Evolutionary conservation across 2,113 vertebrate species (phyloP).

Genomic region (Pluvialis apricaria): DNA sequence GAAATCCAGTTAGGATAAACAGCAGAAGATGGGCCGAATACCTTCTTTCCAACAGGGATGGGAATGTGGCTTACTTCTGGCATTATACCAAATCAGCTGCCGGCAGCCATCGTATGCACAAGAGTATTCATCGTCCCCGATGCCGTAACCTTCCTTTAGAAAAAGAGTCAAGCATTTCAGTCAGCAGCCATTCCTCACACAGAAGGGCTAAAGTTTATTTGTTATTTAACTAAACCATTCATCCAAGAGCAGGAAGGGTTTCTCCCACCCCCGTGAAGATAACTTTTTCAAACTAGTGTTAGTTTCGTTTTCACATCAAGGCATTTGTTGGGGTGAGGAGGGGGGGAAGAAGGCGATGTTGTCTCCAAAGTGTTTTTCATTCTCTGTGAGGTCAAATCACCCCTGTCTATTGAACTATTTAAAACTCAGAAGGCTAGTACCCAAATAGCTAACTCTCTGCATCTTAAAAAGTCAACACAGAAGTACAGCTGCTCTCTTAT

Average conservation of each 20-base stretch:
- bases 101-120: conserved; percentile 99
- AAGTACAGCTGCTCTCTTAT: neutral
- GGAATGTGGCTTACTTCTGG: conserved; percentile 95
- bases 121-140: conserved; percentile 96
- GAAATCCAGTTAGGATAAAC: neutral
- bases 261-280: neutral
- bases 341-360: neutral
- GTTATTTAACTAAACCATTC: neutral
- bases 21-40: conserved; percentile 47
- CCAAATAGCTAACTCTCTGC: neutral
- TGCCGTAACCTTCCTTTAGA: conserved; percentile 95
- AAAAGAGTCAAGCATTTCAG: neutral
- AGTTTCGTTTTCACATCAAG: neutral
- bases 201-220: neutral
- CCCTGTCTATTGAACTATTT: neutral
- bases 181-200: neutral
- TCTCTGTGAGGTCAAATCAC: neutral
- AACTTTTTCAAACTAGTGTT: neutral
- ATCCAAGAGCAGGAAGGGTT: neutral
- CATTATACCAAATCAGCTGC: conserved; percentile 99
- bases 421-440: neutral
- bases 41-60: conserved; percentile 99
- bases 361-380: neutral
- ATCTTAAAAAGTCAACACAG: neutral
- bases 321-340: neutral